A percentile compares a stretch with the other conserved stretches of the same genome.
Conservation (phyloP, 2,888 invertebrate genomes). For the Eulithis testata region DNA sequence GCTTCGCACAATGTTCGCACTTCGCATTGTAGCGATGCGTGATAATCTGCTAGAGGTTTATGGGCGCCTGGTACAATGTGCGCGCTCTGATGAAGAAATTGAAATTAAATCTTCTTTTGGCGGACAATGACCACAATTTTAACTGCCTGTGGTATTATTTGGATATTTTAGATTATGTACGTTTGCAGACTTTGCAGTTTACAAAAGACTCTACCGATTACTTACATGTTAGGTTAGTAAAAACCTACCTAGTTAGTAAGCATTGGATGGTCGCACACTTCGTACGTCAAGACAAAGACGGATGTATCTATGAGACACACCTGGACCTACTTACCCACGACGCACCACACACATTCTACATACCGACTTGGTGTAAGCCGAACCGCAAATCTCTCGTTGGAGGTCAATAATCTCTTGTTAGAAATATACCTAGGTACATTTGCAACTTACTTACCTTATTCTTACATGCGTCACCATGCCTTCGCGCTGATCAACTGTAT, state of each 20-base stretch:
- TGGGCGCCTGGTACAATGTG: constrained; percentile 54
- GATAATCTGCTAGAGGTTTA: constrained; percentile 48
- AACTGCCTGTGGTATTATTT: neutral
- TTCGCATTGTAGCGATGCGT: constrained; percentile 45
- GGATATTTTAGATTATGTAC: neutral
- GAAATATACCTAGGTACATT: constrained; percentile 32
- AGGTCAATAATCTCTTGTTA: constrained; percentile 47
- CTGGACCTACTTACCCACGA: too few relatives aligned
- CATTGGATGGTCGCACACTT: too few relatives aligned
- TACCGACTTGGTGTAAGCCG: constrained; percentile 12
- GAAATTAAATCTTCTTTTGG: constrained; percentile 41
- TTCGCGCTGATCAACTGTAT: constrained; percentile 34
- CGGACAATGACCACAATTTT: neutral
- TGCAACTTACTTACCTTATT: constrained; percentile 32
- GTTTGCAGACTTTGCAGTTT: too few relatives aligned
- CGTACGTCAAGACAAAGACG: too few relatives aligned
- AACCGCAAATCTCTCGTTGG: constrained; percentile 42
- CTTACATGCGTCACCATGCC: constrained; percentile 39
- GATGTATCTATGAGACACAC: too few relatives aligned
- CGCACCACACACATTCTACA: constrained; percentile 26
- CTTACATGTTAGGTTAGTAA: too few relatives aligned
- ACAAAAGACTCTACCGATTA: too few relatives aligned
- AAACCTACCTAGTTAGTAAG: too few relatives aligned
- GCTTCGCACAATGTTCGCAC: constrained; percentile 48
- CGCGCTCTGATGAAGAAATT: constrained; percentile 53